Evolutionary conservation across 2,888 invertebrate species (phyloP).

Genomic region (Bombylius discolor): DNA sequence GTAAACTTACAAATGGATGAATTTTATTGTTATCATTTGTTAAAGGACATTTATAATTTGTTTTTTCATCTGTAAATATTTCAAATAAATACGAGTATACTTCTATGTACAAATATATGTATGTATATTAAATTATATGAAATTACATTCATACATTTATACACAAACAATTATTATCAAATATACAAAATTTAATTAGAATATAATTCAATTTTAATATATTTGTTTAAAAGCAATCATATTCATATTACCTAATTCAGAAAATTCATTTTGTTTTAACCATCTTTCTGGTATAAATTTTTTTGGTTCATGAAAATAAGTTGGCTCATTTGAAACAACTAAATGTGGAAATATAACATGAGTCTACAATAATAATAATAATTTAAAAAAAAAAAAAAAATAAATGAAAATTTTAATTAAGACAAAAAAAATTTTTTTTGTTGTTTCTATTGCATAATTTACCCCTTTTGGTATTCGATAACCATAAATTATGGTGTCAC

Average conservation of each 20-base stretch:
- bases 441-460: constrained; percentile 23
- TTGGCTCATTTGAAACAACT: constrained; percentile 56
- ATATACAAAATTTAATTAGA: too few relatives aligned
- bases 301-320: constrained; percentile 58
- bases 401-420: background rate
- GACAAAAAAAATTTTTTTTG: background rate
- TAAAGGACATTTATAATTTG: constrained; percentile 22
- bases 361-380: constrained; percentile 41
- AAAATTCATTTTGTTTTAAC: constrained; percentile 43
- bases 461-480: constrained; percentile 73
- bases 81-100: background rate
- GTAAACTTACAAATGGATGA: constrained; percentile 61
- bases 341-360: constrained; percentile 69
- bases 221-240: too few relatives aligned
- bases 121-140: background rate
- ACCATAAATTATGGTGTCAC: constrained; percentile 61
- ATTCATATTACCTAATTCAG: background rate
- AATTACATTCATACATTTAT: too few relatives aligned
- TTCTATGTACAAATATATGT: too few relatives aligned
- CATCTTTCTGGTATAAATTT: constrained; percentile 65
- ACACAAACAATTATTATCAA: too few relatives aligned
- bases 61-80: background rate
- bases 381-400: constrained; percentile 4
- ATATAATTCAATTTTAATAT: too few relatives aligned
- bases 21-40: constrained; percentile 41